Conservation (phyloP, 2,113 vertebrate genomes). For the Nettapus auritus region DNA sequence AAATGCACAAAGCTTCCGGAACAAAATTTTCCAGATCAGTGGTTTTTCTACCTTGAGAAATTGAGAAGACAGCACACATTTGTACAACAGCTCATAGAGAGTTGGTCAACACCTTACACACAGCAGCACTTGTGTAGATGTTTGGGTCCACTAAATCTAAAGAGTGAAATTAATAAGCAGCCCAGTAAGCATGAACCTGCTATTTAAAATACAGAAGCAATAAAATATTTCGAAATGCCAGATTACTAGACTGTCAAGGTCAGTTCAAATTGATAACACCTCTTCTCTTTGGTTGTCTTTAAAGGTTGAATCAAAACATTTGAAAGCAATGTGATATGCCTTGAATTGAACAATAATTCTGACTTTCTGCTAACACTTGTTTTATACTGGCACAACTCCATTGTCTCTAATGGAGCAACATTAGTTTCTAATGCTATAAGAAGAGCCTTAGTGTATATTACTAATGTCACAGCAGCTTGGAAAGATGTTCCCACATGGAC, state of each 20-base stretch:
- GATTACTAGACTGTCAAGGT: background rate
- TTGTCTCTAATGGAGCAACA: background rate
- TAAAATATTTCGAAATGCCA: background rate
- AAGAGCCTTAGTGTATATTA: fast-evolving
- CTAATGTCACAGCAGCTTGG: background rate
- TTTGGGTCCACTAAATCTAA: background rate
- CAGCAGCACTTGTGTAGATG: fast-evolving
- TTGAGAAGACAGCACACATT: background rate
- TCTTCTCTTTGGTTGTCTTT: background rate
- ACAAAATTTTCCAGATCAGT: slow-evolving; percentile 53
- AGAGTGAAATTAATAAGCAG: background rate
- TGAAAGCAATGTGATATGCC: background rate
- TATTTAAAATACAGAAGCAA: background rate
- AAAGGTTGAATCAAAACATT: fast-evolving
- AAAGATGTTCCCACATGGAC: background rate
- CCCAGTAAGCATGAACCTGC: background rate
- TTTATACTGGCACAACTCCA: background rate
- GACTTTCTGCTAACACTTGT: background rate
- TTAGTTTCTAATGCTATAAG: fast-evolving
- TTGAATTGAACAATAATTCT: background rate
- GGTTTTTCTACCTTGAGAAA: background rate
- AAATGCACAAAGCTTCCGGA: slow-evolving; percentile 53
- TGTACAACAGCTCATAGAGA: fast-evolving
- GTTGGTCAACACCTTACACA: background rate
- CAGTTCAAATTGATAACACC: background rate